Conservation (phyloP, 2,888 invertebrate genomes). For the Venusia cambrica region DNA sequence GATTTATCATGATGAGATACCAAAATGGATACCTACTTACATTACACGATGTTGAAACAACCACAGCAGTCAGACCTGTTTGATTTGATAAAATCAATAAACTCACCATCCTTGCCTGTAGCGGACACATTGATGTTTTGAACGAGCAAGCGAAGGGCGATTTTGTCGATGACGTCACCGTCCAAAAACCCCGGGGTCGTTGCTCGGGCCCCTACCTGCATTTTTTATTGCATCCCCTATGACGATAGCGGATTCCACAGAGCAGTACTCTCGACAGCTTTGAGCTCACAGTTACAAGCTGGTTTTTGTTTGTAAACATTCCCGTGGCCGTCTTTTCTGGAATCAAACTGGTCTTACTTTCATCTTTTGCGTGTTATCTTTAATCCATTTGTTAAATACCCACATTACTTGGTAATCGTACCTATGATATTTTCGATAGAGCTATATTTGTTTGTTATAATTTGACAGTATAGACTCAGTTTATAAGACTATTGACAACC, state of each 20-base stretch:
- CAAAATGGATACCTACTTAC: too few species aligned
- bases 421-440: too few species aligned
- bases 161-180: constrained; percentile 61
- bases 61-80: constrained; percentile 19
- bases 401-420: too few species aligned
- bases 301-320: constrained; percentile 25
- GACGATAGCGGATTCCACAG: constrained; percentile 59
- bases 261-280: constrained; percentile 33
- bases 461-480: too few species aligned
- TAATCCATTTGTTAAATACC: too few species aligned
- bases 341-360: constrained; percentile 9
- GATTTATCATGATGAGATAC: constrained; percentile 17
- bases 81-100: constrained; percentile 26
- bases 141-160: constrained; percentile 40
- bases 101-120: constrained; percentile 31
- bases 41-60: constrained; percentile 16
- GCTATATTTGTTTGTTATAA: too few species aligned
- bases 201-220: constrained; percentile 75
- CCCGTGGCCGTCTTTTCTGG: constrained; percentile 6
- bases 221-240: constrained; percentile 74
- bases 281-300: constrained; percentile 22
- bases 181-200: constrained; percentile 67
- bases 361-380: constrained; percentile 1
- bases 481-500: too few species aligned
- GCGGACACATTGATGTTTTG: constrained; percentile 46